Base-by-base conservation (phyloP, 1,140 invertebrate genomes). In the Drosophila nebulosa region DNA sequence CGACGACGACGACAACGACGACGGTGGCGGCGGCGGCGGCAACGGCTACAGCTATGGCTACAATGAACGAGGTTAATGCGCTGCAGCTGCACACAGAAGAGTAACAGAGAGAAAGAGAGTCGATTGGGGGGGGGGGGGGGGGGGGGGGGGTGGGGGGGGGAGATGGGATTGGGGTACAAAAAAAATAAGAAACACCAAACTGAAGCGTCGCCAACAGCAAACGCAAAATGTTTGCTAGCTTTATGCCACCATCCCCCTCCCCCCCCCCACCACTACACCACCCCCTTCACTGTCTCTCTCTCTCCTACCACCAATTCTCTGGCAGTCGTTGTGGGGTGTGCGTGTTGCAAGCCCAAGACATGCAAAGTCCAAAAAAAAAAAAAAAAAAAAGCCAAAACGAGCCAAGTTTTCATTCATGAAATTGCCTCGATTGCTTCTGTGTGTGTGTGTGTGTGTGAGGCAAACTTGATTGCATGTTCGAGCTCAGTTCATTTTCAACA, bases 401-500 rank as follows among this genome's bases (percentile, higher is more conserved):
- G 81, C 26, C 73, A 69, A 76, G 72, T 78, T 89, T 86, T 88
- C 83, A 88, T 88, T 88, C 83, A 88, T 88, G 84, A 88, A 88
- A 88, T 88, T 88, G 83, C 61, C 81, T 61, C 68, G 69, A 80
- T 80, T 77, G 74, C 46, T 63, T 63, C 24, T 24, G 14, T 4
- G 1, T 27, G 26, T 21, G 55, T n/a, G n/a, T 32, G n/a, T 5
- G 6, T 12, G 50, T 26, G 52, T 27, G 36, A 58, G 57, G 42
- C 60, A 66, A 59, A 69, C 64, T 83, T 88, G 83, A 88, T 88
- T 88, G 83, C 83, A 88, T 88, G 83, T 88, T 88, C 83, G 78
- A 69, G 75, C 79, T 83, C 83, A 88, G 83, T 88, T 89, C 79
- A 88, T 88, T 88, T 88, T 88, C 83, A 88, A 88, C 83, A 88